These are phyloP conservation scores for Rhogogaster chlorosoma DNA, from an alignment of 2,888 invertebrate species.

Conservation along the genomic window DNA sequence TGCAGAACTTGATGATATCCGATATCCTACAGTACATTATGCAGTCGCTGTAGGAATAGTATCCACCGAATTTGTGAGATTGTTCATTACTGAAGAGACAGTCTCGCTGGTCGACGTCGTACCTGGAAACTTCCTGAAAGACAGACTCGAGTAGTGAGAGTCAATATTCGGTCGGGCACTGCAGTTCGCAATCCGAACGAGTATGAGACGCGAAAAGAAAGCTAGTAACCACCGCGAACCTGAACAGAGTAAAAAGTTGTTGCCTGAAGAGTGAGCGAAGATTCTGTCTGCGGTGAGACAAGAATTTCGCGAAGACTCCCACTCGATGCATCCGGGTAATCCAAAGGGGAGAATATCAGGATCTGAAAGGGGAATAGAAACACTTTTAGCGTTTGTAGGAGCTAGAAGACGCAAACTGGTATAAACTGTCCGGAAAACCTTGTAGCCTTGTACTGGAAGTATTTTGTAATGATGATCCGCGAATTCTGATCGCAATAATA, in stretches of 20 bases:
- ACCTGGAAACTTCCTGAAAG: slow-evolving; percentile 56
- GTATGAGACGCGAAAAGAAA: neutral
- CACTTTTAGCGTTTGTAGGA: neutral
- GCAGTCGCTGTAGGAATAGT: slow-evolving; percentile 82
- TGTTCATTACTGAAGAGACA: slow-evolving; percentile 64
- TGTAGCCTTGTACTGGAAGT: slow-evolving; percentile 79
- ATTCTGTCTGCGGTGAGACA: slow-evolving; percentile 67
- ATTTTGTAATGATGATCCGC: slow-evolving; percentile 80
- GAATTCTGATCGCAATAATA: slow-evolving; percentile 65
- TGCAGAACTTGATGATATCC: slow-evolving; percentile 79
- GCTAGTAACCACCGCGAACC: neutral
- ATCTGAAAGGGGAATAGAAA: slow-evolving; percentile 72
- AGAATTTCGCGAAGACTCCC: slow-evolving; percentile 78
- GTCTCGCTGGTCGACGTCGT: slow-evolving; percentile 57
- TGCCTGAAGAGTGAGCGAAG: slow-evolving; percentile 65
- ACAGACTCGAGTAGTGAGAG: neutral
- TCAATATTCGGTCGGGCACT: neutral
- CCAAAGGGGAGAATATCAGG: slow-evolving; percentile 80
- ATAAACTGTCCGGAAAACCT: slow-evolving; percentile 71
- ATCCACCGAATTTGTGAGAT: slow-evolving; percentile 62
- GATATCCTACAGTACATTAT: slow-evolving; percentile 81
- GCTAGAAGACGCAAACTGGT: neutral
- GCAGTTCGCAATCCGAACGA: neutral
- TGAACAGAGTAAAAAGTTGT: slow-evolving; percentile 59
- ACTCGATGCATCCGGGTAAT: slow-evolving; percentile 81